Conservation (phyloP, 2,113 vertebrate genomes). For the Cyphomyrus discorhynchus region DNA sequence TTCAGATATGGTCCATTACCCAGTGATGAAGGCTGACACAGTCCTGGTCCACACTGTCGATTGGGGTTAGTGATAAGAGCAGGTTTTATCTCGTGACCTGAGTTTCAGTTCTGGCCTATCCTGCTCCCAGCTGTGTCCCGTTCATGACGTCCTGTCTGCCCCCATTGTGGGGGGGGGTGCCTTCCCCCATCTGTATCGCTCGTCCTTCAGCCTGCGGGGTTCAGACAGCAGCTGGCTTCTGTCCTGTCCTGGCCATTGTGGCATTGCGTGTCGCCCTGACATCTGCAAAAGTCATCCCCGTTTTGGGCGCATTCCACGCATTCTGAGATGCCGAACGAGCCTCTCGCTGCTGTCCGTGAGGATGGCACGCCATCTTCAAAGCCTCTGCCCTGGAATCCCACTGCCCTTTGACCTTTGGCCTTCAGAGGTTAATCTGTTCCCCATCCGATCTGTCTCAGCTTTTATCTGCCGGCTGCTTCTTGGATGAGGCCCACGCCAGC, state of each 20-base stretch:
- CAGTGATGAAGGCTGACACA: not conserved
- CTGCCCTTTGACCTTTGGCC: not conserved
- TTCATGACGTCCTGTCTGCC: not conserved
- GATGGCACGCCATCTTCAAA: conserved; percentile 5
- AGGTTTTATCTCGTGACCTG: not conserved
- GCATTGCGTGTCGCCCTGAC: not conserved
- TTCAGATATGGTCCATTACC: not conserved
- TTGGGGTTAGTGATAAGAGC: not conserved
- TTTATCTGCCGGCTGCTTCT: not conserved
- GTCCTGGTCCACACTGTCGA: not conserved
- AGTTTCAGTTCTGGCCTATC: not conserved
- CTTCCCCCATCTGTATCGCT: not conserved
- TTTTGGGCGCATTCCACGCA: not conserved
- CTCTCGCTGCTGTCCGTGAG: not conserved
- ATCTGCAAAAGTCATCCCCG: not conserved
- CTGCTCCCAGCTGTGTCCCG: not conserved
- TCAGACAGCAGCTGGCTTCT: not conserved
- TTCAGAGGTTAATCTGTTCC: not conserved
- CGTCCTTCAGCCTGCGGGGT: not conserved
- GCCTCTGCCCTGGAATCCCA: not conserved
- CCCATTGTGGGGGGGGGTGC: not conserved
- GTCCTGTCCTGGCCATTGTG: not conserved
- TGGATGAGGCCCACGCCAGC: not conserved
- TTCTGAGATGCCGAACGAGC: not conserved
- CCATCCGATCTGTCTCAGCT: not conserved